A percentile compares a stretch with the other conserved stretches of the same genome.
phyloP scores from a whole-genome alignment of 1,140 invertebrate species.

The Melipona quadrifasciata region DNA sequence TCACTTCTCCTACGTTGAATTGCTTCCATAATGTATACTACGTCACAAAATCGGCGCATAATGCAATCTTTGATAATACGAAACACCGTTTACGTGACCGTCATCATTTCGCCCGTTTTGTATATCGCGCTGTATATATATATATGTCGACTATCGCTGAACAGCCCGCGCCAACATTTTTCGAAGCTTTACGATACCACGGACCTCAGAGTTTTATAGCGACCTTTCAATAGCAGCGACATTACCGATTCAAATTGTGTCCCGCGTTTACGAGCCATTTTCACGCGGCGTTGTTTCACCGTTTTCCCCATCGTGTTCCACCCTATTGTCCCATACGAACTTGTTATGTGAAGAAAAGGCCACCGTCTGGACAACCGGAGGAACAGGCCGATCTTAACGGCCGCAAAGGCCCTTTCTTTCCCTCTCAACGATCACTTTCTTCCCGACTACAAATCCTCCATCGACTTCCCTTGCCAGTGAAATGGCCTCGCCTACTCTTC shows the following conservation, averaged over 20 bases:
- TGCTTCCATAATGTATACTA: background rate
- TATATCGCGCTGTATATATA: background rate
- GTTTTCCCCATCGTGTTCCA: conserved; percentile 40
- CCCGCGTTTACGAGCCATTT: conserved; percentile 70
- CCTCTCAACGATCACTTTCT: conserved; percentile 28
- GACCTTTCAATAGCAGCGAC: conserved; percentile 68
- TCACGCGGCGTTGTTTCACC: conserved; percentile 66
- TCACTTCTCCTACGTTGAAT: no score
- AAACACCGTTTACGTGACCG: background rate
- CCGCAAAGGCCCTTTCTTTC: background rate
- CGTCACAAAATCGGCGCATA: background rate
- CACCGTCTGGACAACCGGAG: conserved; percentile 14
- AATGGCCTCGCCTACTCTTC: conserved; percentile 21
- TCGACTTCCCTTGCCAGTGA: conserved; percentile 8
- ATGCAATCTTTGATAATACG: background rate
- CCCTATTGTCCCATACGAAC: conserved; percentile 11
- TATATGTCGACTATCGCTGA: conserved; percentile 20
- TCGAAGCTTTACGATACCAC: conserved; percentile 58
- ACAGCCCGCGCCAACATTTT: conserved; percentile 30
- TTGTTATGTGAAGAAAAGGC: conserved; percentile 26
- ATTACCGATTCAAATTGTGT: conserved; percentile 74
- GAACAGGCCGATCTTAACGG: conserved; percentile 27
- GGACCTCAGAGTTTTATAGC: conserved; percentile 64
- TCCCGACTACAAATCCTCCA: conserved; percentile 18
- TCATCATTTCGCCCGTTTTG: conserved; percentile 23